Base-by-base conservation (phyloP, 2,113 vertebrate species). In the Procapra przewalskii region DNA sequence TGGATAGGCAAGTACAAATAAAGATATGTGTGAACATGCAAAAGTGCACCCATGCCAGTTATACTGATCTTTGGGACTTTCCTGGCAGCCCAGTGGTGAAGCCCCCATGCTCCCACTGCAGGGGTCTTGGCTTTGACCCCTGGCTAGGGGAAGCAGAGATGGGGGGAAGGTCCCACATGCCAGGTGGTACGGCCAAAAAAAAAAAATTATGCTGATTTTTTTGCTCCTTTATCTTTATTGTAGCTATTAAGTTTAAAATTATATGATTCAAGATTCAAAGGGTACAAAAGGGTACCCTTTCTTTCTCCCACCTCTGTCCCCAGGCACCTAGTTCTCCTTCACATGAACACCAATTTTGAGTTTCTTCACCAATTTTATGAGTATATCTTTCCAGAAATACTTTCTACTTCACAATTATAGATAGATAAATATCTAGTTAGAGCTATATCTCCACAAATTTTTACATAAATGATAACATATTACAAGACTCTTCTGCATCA, bases 191-290 rank as follows among this genome's bases (percentile, higher is more conserved):
- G 0, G 11, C 71, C 3, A 12, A 13, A 29, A 60, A 43, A 75
- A 21, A 75, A 43, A 25, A 27, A 27, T 21, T 36, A 23, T 0
- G 40, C 71, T 15, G 25, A 43, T 43, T 88, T 29, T 25, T 31
- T 55, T 80, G 3, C 77, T 84, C 54, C n/a, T 88, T 88, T 90
- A 19, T 92, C 80, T 82, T 88, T 50, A 43, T 82, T 89, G 45
- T 91, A 89, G 64, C 40, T 67, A 87, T 85, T 93, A 90, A 27
- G 80, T 92, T 92, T 62, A 93, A 54, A 81, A 43, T 36, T 92
- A 48, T 9, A 25, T 88, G 29, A 25, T 67, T 92, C 64, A 94
- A 77, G 48, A 93, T 92, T 88, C n/a, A 91, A 91, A 96, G 57
- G n/a, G 33, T 91, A 64, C 52, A 85, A 45, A 81, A 40, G 57